Percentiles rank a stretch among this genome's conserved stretches.
Conservation (phyloP, 2,888 invertebrate species). For the Piscicola geometra region DNA sequence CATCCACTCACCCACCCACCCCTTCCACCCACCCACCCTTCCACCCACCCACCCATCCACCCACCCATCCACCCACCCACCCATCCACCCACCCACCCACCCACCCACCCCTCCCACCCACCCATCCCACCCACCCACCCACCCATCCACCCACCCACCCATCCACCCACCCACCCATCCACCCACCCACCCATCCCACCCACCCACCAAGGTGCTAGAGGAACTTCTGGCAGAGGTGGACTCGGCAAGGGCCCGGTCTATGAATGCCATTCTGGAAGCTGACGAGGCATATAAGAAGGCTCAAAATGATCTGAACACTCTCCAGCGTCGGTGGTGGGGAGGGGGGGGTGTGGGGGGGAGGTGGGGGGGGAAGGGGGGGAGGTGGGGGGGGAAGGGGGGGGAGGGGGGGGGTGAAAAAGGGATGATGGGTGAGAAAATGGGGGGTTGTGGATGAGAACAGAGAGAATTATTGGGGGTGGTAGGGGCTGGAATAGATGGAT, state of each 20-base stretch:
- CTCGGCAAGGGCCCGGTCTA: neutral
- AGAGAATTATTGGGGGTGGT: too few species aligned
- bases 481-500: too few species aligned
- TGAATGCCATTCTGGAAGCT: neutral
- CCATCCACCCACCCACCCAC: neutral
- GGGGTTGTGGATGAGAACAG: too few species aligned
- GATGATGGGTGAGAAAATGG: too few species aligned
- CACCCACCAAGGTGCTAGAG: constrained; percentile 3
- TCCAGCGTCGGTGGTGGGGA: neutral
- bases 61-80: neutral
- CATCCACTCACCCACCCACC: neutral
- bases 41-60: neutral
- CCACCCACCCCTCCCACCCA: neutral
- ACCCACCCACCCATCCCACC: neutral
- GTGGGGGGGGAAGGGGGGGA: too few species aligned
- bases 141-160: neutral
- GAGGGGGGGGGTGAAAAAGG: too few species aligned
- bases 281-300: constrained; percentile 5
- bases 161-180: neutral
- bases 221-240: constrained; percentile 22
- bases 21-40: neutral
- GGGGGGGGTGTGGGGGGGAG: too few species aligned
- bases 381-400: too few species aligned
- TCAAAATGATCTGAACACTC: neutral
- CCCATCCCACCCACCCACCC: neutral